Conservation (phyloP, 1,140 invertebrate genomes). For the Yoshiicerus persimilis region DNA sequence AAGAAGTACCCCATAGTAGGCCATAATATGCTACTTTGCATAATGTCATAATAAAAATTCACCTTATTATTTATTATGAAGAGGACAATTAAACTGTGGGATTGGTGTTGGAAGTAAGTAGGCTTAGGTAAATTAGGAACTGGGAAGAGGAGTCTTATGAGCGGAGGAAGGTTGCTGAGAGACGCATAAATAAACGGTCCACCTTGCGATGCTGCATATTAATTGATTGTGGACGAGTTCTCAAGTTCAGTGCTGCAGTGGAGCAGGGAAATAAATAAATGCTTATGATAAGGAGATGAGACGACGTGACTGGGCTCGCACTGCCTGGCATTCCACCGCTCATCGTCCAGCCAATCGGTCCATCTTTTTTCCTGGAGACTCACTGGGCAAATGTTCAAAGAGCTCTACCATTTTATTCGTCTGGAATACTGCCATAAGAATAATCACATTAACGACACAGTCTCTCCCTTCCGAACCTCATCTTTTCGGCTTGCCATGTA, state of each 20-base stretch:
- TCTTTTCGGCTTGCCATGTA: not conserved
- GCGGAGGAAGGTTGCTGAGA: too few species aligned
- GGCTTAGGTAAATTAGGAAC: too few species aligned
- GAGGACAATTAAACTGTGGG: too few species aligned
- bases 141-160: too few species aligned
- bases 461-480: not conserved
- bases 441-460: conserved; percentile 44
- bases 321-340: not conserved
- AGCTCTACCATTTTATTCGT: conserved; percentile 31
- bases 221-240: too few species aligned
- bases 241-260: not conserved
- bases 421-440: conserved; percentile 46
- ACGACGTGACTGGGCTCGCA: not conserved
- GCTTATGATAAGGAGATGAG: not conserved
- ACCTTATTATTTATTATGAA: too few species aligned
- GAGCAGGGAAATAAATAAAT: not conserved
- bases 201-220: too few species aligned
- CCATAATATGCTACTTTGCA: too few species aligned
- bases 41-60: too few species aligned
- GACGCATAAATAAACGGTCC: too few species aligned
- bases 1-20: too few species aligned
- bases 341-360: not conserved
- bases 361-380: not conserved
- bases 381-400: conserved; percentile 47
- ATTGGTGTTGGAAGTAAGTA: too few species aligned